Evolutionary conservation across 2,113 vertebrate genomes (phyloP), one percentile per base, ranked within the genome.

Genomic region (Sander lucioperca): DNA sequence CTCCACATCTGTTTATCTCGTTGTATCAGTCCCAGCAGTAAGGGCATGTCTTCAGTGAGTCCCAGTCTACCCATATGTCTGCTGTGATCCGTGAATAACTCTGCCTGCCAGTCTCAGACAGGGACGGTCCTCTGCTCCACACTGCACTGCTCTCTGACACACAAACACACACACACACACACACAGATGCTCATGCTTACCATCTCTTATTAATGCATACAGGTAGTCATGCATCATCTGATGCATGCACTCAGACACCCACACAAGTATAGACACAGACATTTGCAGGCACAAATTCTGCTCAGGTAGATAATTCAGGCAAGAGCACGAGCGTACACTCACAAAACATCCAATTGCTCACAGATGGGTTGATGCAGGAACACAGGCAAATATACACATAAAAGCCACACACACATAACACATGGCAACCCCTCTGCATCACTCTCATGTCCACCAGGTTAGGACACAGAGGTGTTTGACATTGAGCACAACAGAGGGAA

Each of bases 21-120:
- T 87, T 84, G 89, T 89, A 92, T 88, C 88, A 71, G 91, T 91
- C 93, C 92, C 93, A 84, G 85, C 87, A 90, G 91, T 88, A 53
- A 88, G 82, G 86, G 85, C 88, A 90, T 80, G 87, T 91, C 91
- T 86, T 91, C 90, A 82, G 86, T 3, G 33, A 79, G 82, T 91
- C 90, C 90, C 92, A 87, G 90, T 89, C 88, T 86, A 86, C 88
- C 92, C 91, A 88, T 94, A 90, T 94, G 93, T 94, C 93, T 91
- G 90, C 93, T 39, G 89, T 93, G 92, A 93, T 94, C 91, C 93
- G 92, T 94, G 93, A 93, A 92, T 92, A 92, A 93, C 93, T 86
- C 84, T 89, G 80, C 88, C 88, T 89, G 88, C 88, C 88, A 92
- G 86, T 87, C 89, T 90, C 82, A 88, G 89, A 89, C 86, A 81